Conservation (phyloP, 2,888 invertebrate genomes). For the Papilio protenor region DNA sequence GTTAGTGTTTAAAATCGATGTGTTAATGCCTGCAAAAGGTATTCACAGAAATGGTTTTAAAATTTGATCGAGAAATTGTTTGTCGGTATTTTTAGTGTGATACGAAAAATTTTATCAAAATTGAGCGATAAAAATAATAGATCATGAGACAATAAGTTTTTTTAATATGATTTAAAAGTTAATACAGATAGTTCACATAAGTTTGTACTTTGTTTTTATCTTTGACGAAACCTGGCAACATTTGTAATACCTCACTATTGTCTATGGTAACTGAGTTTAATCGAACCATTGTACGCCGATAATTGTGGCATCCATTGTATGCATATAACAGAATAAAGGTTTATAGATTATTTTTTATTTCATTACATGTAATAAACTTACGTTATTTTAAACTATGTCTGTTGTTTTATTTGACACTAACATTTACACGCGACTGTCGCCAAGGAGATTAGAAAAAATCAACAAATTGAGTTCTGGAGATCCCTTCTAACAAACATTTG, state of each 20-base stretch:
- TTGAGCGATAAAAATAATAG: background rate
- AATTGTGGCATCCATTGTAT: slow-evolving; percentile 61
- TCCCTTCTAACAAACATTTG: too few relatives aligned
- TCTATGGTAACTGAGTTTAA: slow-evolving; percentile 46
- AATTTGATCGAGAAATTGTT: background rate
- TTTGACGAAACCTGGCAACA: background rate
- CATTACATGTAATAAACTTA: slow-evolving; percentile 84
- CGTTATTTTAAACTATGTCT: slow-evolving; percentile 80
- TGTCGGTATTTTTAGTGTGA: background rate
- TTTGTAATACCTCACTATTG: slow-evolving; percentile 54
- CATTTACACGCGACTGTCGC: too few relatives aligned
- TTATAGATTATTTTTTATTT: slow-evolving; percentile 82
- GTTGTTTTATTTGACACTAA: slow-evolving; percentile 62
- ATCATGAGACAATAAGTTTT: slow-evolving; percentile 15
- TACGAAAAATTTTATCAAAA: background rate
- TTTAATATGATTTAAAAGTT: background rate
- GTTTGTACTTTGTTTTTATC: slow-evolving; percentile 11
- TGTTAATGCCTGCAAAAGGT: slow-evolving; percentile 52
- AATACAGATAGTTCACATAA: background rate
- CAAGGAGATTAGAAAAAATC: too few relatives aligned
- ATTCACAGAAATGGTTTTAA: background rate
- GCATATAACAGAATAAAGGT: slow-evolving; percentile 76
- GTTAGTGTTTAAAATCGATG: slow-evolving; percentile 56
- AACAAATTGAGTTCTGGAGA: too few relatives aligned
- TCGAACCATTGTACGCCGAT: slow-evolving; percentile 54